These are phyloP conservation scores for Cremastobaeus sp. DNA, from an alignment of 2,888 invertebrate species.

Conservation along the genomic window DNA sequence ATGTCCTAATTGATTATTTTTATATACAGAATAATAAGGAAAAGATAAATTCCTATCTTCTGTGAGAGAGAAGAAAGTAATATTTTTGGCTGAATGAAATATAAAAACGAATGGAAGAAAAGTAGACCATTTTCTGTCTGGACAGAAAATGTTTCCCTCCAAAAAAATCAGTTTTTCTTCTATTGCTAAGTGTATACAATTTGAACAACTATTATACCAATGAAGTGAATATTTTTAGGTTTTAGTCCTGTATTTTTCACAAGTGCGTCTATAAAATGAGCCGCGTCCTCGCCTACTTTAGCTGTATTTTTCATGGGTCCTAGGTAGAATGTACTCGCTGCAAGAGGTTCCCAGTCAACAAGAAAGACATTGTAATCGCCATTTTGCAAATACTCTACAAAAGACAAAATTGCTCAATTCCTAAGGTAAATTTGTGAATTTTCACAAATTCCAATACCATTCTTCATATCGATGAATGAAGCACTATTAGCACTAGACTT, in stretches of 20 bases:
- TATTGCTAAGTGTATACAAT: no score
- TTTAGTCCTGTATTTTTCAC: slow-evolving; percentile 71
- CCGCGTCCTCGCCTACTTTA: slow-evolving; percentile 76
- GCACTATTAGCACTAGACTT: slow-evolving; percentile 77
- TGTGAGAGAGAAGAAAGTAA: no score
- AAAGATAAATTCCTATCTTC: no score
- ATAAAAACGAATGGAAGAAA: no score
- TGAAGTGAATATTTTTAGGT: slow-evolving; percentile 75
- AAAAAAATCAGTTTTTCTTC: no score
- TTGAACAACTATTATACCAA: slow-evolving; percentile 73
- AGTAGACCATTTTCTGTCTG: no score
- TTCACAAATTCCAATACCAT: no score
- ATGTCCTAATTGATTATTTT: slow-evolving; percentile 67
- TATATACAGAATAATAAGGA: no score
- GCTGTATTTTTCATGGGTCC: slow-evolving; percentile 77
- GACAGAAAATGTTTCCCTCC: no score
- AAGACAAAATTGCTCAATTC: background rate
- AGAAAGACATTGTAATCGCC: slow-evolving; percentile 78
- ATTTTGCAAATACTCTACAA: slow-evolving; percentile 70
- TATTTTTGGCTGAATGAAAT: no score
- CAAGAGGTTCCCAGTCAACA: slow-evolving; percentile 78
- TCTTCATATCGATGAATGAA: slow-evolving; percentile 75
- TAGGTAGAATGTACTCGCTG: slow-evolving; percentile 76
- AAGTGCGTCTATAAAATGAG: slow-evolving; percentile 76
- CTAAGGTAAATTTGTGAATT: no score